These are phyloP conservation scores for Meloidogyne hapla DNA, from an alignment of 1,140 invertebrate genomes.

Conservation along the genomic window DNA sequence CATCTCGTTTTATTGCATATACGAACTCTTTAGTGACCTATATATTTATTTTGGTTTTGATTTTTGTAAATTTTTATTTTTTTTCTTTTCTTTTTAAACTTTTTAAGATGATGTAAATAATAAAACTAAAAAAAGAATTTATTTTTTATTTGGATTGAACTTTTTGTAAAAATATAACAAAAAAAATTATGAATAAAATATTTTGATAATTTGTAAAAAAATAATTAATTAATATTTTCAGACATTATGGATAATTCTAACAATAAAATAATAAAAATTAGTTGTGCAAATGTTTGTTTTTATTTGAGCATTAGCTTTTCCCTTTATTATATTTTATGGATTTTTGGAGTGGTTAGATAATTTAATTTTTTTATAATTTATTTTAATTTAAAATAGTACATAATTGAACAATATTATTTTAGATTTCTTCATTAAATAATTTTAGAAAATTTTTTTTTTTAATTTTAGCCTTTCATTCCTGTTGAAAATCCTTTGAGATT, in stretches of 20 bases:
- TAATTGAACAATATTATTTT: no score
- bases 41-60: neutral
- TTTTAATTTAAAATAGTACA: no score
- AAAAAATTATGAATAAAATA: no score
- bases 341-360: slow-evolving; percentile 31
- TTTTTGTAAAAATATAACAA: no score
- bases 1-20: neutral
- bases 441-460: neutral
- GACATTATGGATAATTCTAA: neutral
- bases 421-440: no score
- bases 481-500: slow-evolving; percentile 11
- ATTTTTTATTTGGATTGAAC: neutral
- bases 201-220: no score
- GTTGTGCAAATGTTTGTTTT: neutral
- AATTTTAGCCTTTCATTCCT: slow-evolving; percentile 36
- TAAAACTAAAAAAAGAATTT: neutral
- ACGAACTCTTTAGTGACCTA: neutral
- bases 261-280: neutral
- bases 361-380: neutral
- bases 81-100: neutral
- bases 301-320: neutral
- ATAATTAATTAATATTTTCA: neutral
- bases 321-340: slow-evolving; percentile 26
- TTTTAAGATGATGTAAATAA: neutral
- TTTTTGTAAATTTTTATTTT: neutral